Conservation (phyloP, 2,797 vertebrate species). For the Florisuga fusca region DNA sequence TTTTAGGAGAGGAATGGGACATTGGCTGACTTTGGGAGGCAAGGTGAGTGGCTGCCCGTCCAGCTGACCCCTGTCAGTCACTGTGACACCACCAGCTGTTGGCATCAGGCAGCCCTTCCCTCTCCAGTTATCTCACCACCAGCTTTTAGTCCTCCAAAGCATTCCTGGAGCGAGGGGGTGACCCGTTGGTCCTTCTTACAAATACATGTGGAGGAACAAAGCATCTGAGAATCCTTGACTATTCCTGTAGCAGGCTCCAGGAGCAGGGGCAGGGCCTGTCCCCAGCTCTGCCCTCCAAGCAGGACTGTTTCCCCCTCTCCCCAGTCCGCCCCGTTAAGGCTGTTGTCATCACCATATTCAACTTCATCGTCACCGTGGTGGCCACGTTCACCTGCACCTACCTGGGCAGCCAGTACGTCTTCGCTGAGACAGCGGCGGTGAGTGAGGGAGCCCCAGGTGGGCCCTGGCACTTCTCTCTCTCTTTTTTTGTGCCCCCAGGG, state of each 20-base stretch:
- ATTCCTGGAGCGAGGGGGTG: not conserved
- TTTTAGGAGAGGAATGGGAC: constrained; percentile 83
- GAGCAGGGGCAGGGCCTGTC: not conserved
- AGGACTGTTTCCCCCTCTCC: not conserved
- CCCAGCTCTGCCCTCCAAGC: not conserved
- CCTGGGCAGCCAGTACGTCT: constrained; percentile 94
- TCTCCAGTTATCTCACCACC: accelerated
- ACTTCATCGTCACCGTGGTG: constrained; percentile 93
- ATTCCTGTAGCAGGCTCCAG: not conserved
- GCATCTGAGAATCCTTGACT: accelerated
- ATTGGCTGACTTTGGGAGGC: constrained; percentile 87
- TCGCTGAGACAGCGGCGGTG: constrained; percentile 88
- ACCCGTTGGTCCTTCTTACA: not conserved
- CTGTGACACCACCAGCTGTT: not conserved
- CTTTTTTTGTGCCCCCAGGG: not conserved
- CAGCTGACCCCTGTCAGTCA: not conserved
- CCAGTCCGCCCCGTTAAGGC: constrained; percentile 91
- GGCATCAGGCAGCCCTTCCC: not conserved
- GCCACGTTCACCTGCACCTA: constrained; percentile 94
- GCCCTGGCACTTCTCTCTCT: not conserved
- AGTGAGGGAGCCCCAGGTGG: constrained; percentile 58
- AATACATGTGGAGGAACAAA: not conserved
- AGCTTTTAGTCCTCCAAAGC: not conserved
- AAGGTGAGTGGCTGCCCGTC: constrained; percentile 83
- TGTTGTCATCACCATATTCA: constrained; percentile 89